Evolutionary conservation across 2,888 invertebrate species (phyloP), one percentile per base, ranked within the genome.

Genomic region (Cryptocephalus moraei): DNA sequence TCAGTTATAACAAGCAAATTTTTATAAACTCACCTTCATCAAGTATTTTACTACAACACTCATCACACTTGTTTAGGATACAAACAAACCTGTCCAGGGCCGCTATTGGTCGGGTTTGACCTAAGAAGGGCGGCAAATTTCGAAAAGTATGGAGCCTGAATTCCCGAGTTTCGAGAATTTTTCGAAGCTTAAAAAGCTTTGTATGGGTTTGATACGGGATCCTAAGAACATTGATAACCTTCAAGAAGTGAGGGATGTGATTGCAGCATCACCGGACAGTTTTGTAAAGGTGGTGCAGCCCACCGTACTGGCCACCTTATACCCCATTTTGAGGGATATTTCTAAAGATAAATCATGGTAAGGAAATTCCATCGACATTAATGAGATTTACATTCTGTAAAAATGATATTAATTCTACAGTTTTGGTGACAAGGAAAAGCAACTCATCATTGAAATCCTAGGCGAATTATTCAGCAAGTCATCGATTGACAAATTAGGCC

Each of bases 381-480:
- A 34, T 34, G 34, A 34, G n/a, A 34, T 34, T 34, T 34, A 34
- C 34, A 9, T 34, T 34, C 9, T 9, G 34, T 34, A 48, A 33
- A 43, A 48, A 9, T 48, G 31, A 42, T 46, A 33, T 44, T 42
- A 40, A 33, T 11, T 49, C 32, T 42, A 41, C 33, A 61, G 60
- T 49, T 56, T 55, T 41, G 56, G 49, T 50, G 68, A 68, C 63
- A 73, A 77, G 45, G 54, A 75, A 1, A 77, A 75, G 58, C 68
- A 71, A 49, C 62, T 70, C 44, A 59, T 81, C 46, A 67, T 80
- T 1, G 74, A 77, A 47, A 71, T 74, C 1, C 67, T 81, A 53
- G 67, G 64, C 32, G 56, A 62, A 32, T 66, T 81, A 1, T 58
- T 82, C 41, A 67, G 71, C 13, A 76, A 73, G 58, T 70, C 73